Percentiles rank a stretch among this genome's conserved stretches.
phyloP scores from a whole-genome alignment of 2,113 vertebrate species.

The Blennius ocellaris region DNA sequence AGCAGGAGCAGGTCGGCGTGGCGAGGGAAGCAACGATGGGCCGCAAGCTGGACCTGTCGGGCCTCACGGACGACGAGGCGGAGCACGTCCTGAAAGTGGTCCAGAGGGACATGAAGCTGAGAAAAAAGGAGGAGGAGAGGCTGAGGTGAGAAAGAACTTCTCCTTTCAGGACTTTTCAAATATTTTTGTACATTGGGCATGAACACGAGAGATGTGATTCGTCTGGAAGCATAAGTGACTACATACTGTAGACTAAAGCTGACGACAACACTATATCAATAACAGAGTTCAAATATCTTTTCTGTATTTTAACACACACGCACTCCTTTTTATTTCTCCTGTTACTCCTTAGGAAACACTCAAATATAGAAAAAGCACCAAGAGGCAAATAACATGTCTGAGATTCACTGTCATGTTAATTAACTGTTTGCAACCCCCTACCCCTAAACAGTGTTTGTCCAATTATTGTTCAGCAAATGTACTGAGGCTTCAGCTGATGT shows the following conservation, averaged over 20 bases:
- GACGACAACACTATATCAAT: too few relatives aligned
- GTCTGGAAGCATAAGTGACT: slow-evolving; percentile 26
- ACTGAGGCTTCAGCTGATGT: neutral
- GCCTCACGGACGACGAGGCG: slow-evolving; percentile 92
- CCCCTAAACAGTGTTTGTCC: neutral
- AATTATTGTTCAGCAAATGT: neutral
- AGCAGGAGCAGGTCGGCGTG: slow-evolving; percentile 40
- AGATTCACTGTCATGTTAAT: neutral
- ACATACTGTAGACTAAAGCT: slow-evolving; percentile 2
- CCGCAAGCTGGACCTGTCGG: slow-evolving; percentile 95
- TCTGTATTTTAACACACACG: neutral
- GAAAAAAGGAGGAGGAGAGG: slow-evolving; percentile 94
- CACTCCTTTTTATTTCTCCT: neutral
- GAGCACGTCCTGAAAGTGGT: slow-evolving; percentile 96
- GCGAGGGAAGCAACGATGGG: slow-evolving; percentile 85
- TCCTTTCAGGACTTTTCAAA: neutral
- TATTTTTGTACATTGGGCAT: slow-evolving; percentile 32
- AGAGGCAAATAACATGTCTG: neutral
- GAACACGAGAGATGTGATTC: slow-evolving; percentile 3
- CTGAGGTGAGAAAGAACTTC: slow-evolving; percentile 85
- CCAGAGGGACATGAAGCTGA: slow-evolving; percentile 94
- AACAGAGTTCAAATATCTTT: neutral
- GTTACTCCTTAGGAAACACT: neutral
- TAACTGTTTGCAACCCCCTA: neutral
- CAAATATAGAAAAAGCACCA: neutral